phyloP scores from a whole-genome alignment of 2,113 vertebrate species.

The Orientallactaga bullata region DNA sequence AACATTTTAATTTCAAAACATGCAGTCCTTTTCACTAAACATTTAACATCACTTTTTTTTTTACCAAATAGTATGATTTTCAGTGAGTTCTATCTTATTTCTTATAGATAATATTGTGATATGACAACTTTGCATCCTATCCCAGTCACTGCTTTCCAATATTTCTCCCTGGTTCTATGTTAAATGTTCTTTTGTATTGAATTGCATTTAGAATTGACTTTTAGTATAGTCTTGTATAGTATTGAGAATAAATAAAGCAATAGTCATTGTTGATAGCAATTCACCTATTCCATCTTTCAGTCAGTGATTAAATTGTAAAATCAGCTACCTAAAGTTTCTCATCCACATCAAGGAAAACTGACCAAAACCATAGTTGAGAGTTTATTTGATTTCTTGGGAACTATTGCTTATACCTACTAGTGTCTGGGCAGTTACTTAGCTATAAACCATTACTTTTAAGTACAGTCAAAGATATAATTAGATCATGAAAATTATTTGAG shows the following conservation, averaged over 20 bases:
- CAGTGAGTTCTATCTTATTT: neutral
- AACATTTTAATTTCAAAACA: neutral
- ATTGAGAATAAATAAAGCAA: neutral
- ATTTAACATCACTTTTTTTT: neutral
- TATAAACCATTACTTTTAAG: neutral
- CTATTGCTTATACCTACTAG: neutral
- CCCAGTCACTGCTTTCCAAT: neutral
- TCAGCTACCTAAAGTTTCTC: neutral
- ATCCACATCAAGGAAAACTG: neutral
- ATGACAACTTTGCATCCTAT: neutral
- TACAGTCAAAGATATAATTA: neutral
- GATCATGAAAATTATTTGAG: neutral
- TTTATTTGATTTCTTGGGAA: neutral
- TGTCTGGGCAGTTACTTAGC: neutral
- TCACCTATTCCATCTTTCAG: neutral
- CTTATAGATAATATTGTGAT: neutral
- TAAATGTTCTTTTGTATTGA: neutral
- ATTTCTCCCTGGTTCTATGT: neutral
- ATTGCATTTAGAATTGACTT: neutral
- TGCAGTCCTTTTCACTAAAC: neutral
- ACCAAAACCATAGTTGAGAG: neutral
- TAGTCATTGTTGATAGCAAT: neutral
- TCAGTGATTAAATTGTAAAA: neutral
- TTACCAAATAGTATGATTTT: neutral
- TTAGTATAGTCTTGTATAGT: neutral